Conservation (phyloP, 1,140 invertebrate genomes). For the Sarcophaga bullata region DNA sequence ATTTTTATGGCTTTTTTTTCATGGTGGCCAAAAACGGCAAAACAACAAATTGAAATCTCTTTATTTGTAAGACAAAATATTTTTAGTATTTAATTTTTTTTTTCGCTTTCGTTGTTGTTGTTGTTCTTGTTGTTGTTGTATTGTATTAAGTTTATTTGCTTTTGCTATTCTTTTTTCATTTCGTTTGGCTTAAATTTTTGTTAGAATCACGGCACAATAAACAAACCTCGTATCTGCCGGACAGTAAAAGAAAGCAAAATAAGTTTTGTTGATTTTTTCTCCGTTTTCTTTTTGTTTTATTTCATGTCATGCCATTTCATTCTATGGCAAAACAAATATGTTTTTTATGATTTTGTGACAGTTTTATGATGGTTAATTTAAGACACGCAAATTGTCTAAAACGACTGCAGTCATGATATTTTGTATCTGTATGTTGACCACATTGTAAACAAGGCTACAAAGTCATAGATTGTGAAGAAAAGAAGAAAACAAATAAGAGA, state of each 20-base stretch:
- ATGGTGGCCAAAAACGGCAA: not conserved
- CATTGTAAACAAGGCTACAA: no score
- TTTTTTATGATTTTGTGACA: conserved; percentile 38
- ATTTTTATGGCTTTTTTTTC: conserved; percentile 12
- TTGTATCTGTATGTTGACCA: not conserved
- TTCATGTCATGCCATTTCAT: not conserved
- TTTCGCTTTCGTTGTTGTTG: not conserved
- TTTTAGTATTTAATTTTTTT: not conserved
- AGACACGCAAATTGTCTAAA: conserved; percentile 5
- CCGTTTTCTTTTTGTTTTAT: not conserved
- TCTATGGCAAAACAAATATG: not conserved
- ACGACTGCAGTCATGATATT: not conserved
- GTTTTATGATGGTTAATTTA: conserved; percentile 35
- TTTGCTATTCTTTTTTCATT: no score
- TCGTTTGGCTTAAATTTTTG: not conserved
- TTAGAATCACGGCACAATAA: not conserved
- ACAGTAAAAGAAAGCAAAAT: not conserved
- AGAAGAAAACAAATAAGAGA: no score
- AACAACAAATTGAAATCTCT: not conserved
- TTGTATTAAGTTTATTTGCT: no score
- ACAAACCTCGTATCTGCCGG: not conserved
- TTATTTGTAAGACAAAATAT: not conserved
- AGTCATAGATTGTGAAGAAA: no score
- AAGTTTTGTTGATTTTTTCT: not conserved
- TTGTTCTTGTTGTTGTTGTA: no score